These are phyloP conservation scores for Engraulis encrasicolus DNA, from an alignment of 2,113 vertebrate species.

Conservation along the genomic window DNA sequence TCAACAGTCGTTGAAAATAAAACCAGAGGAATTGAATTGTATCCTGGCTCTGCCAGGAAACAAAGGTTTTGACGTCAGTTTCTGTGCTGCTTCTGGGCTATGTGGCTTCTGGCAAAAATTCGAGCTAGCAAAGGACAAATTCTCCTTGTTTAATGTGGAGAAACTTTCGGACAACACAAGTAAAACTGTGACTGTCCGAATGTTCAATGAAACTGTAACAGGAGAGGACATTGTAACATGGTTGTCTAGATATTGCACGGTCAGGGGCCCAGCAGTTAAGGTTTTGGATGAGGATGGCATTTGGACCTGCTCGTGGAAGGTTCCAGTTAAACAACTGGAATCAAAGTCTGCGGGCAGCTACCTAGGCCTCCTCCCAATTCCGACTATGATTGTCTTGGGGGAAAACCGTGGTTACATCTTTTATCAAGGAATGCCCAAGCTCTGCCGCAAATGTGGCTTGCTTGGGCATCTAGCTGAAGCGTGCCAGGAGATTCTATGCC, in stretches of 20 bases:
- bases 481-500: slow-evolving; percentile 7
- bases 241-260: slow-evolving; percentile 29
- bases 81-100: not conserved
- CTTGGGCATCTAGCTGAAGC: slow-evolving; percentile 23
- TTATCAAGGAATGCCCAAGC: not conserved
- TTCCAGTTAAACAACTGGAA: slow-evolving; percentile 14
- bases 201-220: slow-evolving; percentile 36
- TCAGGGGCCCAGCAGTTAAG: not conserved
- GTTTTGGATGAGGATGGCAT: slow-evolving; percentile 22
- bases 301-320: slow-evolving; percentile 3
- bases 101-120: not conserved
- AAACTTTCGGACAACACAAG: slow-evolving; percentile 8
- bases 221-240: not conserved
- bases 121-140: not conserved
- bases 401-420: slow-evolving; percentile 30
- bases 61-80: slow-evolving; percentile 31
- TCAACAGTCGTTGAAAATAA: too few relatives aligned
- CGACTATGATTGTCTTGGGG: slow-evolving; percentile 24
- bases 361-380: not conserved
- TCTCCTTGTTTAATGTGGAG: slow-evolving; percentile 12
- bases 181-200: slow-evolving; percentile 1
- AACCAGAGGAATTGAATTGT: not conserved
- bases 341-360: not conserved
- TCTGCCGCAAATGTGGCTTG: not conserved
- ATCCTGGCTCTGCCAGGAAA: not conserved